Evolutionary conservation across 2,888 invertebrate genomes (phyloP).

Genomic region (Brachylomia viminalis): DNA sequence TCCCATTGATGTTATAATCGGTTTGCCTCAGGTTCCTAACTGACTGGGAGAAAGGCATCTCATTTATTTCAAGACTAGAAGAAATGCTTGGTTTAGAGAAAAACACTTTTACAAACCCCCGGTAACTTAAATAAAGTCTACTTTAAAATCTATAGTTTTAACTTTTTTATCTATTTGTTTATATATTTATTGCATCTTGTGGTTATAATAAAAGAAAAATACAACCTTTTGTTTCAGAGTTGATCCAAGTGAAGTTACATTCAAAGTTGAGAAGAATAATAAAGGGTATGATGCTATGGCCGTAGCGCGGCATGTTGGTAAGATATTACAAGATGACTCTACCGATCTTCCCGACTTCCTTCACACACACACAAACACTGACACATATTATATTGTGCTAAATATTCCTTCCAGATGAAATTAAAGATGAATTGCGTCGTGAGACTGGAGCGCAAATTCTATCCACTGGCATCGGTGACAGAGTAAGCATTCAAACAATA

Average conservation of each 20-base stretch:
- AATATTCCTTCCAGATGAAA: slow-evolving; percentile 81
- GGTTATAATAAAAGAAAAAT: slow-evolving; percentile 14
- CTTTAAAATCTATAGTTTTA: slow-evolving; percentile 48
- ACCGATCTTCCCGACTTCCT: neutral
- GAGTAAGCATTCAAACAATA: slow-evolving; percentile 88
- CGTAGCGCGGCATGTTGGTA: slow-evolving; percentile 92
- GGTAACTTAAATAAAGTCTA: slow-evolving; percentile 83
- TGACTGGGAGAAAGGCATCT: slow-evolving; percentile 93
- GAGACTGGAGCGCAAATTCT: slow-evolving; percentile 93
- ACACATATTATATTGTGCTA: neutral
- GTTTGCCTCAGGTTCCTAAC: slow-evolving; percentile 81
- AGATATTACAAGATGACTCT: slow-evolving; percentile 63
- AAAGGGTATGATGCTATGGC: slow-evolving; percentile 92
- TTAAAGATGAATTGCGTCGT: slow-evolving; percentile 92
- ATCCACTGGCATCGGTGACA: slow-evolving; percentile 94
- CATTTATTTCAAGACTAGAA: slow-evolving; percentile 93
- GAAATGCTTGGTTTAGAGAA: slow-evolving; percentile 92
- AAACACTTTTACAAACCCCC: slow-evolving; percentile 91
- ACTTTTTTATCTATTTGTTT: slow-evolving; percentile 30
- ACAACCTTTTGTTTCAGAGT: slow-evolving; percentile 89
- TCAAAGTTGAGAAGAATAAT: slow-evolving; percentile 92
- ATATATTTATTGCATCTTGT: neutral
- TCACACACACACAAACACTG: too few relatives aligned
- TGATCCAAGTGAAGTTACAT: slow-evolving; percentile 94
- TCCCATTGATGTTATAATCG: slow-evolving; percentile 61